A percentile compares a stretch with the other conserved stretches of the same genome.
Conservation (phyloP, 2,113 vertebrate species). For the Seriola aureovittata region DNA sequence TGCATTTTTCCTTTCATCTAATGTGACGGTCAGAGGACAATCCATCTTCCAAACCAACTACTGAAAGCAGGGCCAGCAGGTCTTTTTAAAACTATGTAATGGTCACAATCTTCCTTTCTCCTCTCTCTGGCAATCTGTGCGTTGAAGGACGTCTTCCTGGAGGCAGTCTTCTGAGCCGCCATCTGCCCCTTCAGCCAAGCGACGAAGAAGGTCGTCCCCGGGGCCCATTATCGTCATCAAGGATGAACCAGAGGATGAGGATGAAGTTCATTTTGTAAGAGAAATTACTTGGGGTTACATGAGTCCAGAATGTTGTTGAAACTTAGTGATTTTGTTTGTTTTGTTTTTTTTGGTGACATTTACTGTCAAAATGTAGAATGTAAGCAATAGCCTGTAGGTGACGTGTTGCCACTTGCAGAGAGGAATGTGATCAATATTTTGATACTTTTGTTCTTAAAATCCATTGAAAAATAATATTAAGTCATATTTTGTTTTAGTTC, state of each 20-base stretch:
- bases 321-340: background rate
- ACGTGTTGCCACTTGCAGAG: background rate
- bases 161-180: slow-evolving; percentile 73
- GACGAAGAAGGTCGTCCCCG: slow-evolving; percentile 78
- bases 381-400: background rate
- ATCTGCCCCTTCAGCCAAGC: slow-evolving; percentile 72
- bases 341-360: background rate
- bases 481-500: background rate
- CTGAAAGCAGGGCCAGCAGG: background rate
- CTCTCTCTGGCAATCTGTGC: background rate
- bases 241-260: slow-evolving; percentile 86
- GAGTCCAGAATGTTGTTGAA: background rate
- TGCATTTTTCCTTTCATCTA: too few species aligned
- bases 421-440: too few species aligned
- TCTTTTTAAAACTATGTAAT: background rate
- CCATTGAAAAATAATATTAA: too few species aligned
- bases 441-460: too few species aligned
- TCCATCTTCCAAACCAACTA: background rate
- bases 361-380: background rate
- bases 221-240: slow-evolving; percentile 86
- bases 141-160: slow-evolving; percentile 69
- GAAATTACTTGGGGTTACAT: background rate
- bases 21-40: background rate
- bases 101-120: background rate
- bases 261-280: slow-evolving; percentile 85